Base-by-base conservation (phyloP, 1,140 invertebrate species). In the Drosophila jambulina region DNA sequence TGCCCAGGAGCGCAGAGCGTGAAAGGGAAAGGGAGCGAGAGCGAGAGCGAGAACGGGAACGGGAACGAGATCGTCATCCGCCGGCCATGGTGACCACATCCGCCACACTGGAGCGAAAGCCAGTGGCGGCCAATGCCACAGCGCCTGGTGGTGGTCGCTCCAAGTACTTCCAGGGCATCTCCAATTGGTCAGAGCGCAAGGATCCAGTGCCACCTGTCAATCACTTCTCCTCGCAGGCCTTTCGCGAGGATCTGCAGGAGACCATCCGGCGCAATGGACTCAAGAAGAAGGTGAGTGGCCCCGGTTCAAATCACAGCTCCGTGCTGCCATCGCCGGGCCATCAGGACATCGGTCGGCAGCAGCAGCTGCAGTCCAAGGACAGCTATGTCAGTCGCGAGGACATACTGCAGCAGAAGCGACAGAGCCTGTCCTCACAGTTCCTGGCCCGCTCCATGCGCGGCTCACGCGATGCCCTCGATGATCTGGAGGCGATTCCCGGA, bases 141-240 rank as follows among this genome's bases (percentile, higher is more conserved):
- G 72, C 48, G 54, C 15, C 1, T 2, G 23, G 46, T 5, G 46
- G 27, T 7, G 60, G 68, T 21, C 72, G 77, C 13, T 78, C 93
- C 29, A 94, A 94, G 40, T 96, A 95, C 84, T 96, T 95, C 80
- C 95, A 96, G 78, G 96, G 96, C 12, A 95, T 97, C 45, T 95
- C 94, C 54, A 96, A 97, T 78, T 97, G 96, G 96, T 95, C 95
- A 2, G 95, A 96, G 82, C 94, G 96, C 21, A 94, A 95, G 75
- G 94, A 94, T 51, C 32, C 63, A 1, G 2, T 15, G 2, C 58
- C 79, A 7, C 56, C 78, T 29, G 49, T 72, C 15, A 92, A 90
- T 64, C 90, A 92, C 49, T 90, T 93, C 56, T 80, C 85, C 4
- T 80, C 91, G 43, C 92, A 93, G 57, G 91, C 92, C 3, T 93